Evolutionary conservation across 2,797 vertebrate genomes (phyloP).

Genomic region (Lithobates pipiens): DNA sequence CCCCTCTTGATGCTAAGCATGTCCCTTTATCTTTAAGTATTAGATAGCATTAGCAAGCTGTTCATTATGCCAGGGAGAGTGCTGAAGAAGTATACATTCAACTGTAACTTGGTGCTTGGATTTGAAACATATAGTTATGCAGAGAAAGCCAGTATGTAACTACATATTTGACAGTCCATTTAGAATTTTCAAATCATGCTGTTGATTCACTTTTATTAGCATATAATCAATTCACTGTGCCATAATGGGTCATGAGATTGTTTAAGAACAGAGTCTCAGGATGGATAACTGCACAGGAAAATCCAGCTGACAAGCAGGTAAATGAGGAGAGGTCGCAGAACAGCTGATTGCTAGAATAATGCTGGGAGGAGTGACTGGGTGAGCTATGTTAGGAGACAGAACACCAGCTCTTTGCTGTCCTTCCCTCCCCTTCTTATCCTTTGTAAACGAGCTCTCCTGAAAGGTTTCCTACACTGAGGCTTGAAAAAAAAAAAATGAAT

Average conservation of each 20-base stretch:
- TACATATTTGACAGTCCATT: not conserved
- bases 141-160: not conserved
- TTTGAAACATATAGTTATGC: not conserved
- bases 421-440: slow-evolving; percentile 53
- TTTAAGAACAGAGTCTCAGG: not conserved
- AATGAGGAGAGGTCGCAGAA: slow-evolving; percentile 36
- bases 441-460: slow-evolving; percentile 34
- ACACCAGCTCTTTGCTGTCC: slow-evolving; percentile 45
- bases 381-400: slow-evolving; percentile 43
- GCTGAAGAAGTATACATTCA: not conserved
- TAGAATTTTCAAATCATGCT: too few relatives aligned
- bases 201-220: not conserved
- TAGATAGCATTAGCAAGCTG: slow-evolving; percentile 28
- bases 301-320: slow-evolving; percentile 38
- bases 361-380: slow-evolving; percentile 57
- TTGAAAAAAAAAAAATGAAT: slow-evolving; percentile 33
- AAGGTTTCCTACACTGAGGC: slow-evolving; percentile 34
- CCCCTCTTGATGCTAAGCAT: not conserved
- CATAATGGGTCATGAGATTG: not conserved
- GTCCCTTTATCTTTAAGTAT: slow-evolving; percentile 38
- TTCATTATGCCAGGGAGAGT: slow-evolving; percentile 13
- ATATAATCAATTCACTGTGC: not conserved
- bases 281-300: slow-evolving; percentile 3
- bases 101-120: not conserved
- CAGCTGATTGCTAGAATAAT: slow-evolving; percentile 35